Percentiles rank a stretch among this genome's conserved stretches.
phyloP scores from a whole-genome alignment of 2,113 vertebrate species.

The Callithrix jacchus region DNA sequence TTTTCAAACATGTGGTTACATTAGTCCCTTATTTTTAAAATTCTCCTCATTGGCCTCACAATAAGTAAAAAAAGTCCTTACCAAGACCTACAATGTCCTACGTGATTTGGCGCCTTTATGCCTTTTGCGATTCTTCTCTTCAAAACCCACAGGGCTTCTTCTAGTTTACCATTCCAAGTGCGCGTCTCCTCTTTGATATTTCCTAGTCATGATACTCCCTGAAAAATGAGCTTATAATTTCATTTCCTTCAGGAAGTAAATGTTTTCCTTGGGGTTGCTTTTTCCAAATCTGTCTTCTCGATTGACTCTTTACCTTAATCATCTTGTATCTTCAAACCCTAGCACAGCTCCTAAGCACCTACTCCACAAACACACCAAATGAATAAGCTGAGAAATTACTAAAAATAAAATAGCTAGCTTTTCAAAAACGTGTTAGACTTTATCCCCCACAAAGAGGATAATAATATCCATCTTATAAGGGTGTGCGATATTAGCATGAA shows the following conservation, averaged over 20 bases:
- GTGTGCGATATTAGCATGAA: not conserved
- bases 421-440: not conserved
- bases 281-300: not conserved
- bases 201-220: not conserved
- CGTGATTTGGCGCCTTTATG: no score
- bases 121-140: not conserved
- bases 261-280: not conserved
- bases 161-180: not conserved
- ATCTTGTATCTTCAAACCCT: not conserved
- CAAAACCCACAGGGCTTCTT: not conserved
- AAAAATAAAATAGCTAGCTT: not conserved
- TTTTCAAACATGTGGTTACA: not conserved
- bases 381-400: not conserved
- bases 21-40: not conserved
- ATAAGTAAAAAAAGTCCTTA: not conserved
- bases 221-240: not conserved
- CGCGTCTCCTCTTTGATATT: not conserved
- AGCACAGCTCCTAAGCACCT: not conserved
- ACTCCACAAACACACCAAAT: not conserved
- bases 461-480: not conserved
- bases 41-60: not conserved
- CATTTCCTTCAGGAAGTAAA: not conserved
- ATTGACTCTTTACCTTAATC: not conserved
- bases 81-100: not conserved
- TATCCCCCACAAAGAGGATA: not conserved